Conservation (phyloP, 2,888 invertebrate species). For the Drosophila affinis region DNA sequence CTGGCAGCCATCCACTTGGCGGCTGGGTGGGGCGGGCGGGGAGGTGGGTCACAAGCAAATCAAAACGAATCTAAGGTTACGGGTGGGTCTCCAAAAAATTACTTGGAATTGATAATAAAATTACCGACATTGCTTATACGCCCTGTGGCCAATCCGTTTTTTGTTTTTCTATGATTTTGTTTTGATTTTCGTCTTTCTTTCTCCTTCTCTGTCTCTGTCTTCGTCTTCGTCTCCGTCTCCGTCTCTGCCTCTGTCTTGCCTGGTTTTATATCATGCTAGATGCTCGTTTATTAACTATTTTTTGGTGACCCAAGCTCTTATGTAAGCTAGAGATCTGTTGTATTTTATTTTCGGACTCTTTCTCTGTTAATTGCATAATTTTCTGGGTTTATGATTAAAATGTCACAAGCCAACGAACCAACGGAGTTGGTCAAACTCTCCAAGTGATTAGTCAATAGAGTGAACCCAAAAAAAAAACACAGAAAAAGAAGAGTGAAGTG, state of each 20-base stretch:
- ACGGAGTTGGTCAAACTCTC: conserved; percentile 43
- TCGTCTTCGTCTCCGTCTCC: background rate
- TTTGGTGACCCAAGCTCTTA: conserved; percentile 47
- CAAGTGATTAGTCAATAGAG: conserved; percentile 71
- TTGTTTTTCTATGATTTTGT: conserved; percentile 29
- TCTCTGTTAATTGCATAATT: conserved; percentile 64
- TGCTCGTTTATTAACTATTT: conserved; percentile 65
- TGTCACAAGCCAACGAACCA: conserved; percentile 72
- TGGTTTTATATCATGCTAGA: conserved; percentile 68
- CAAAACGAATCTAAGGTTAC: background rate
- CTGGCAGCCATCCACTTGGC: background rate
- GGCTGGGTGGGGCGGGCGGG: background rate
- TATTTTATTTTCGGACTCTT: conserved; percentile 23
- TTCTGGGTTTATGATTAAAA: conserved; percentile 61
- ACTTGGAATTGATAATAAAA: background rate
- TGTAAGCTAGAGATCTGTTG: conserved; percentile 25
- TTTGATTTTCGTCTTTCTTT: conserved; percentile 31
- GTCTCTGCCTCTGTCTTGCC: background rate
- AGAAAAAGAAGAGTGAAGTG: conserved; percentile 8
- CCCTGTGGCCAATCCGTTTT: conserved; percentile 29
- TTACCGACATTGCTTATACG: conserved; percentile 27
- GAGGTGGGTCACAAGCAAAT: background rate
- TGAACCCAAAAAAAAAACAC: conserved; percentile 15
- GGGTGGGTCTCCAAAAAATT: background rate
- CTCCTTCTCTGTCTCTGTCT: conserved; percentile 5